Conservation (phyloP, 2,888 invertebrate genomes). For the Hoplodrina blanda region DNA sequence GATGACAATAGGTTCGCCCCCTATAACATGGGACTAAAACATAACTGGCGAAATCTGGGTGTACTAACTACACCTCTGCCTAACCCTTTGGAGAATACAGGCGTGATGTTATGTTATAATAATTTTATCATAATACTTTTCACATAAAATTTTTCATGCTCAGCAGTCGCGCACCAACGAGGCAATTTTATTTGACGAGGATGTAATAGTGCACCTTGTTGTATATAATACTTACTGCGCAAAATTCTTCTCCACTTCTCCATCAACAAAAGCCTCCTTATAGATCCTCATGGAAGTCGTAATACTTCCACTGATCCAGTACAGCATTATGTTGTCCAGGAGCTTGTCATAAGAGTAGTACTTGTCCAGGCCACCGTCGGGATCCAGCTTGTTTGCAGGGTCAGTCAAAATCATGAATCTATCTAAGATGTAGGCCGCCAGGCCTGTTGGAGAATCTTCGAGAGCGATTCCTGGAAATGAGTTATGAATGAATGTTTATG, state of each 20-base stretch:
- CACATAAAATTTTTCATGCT: too few species aligned
- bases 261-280: slow-evolving; percentile 89
- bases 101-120: too few species aligned
- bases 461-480: slow-evolving; percentile 91
- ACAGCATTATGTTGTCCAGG: slow-evolving; percentile 90
- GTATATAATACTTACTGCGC: slow-evolving; percentile 77
- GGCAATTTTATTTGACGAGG: too few species aligned
- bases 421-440: slow-evolving; percentile 97
- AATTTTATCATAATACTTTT: too few species aligned
- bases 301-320: slow-evolving; percentile 88
- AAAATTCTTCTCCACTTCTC: slow-evolving; percentile 73
- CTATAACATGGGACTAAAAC: too few species aligned
- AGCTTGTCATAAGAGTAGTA: slow-evolving; percentile 78
- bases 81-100: too few species aligned
- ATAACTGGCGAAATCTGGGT: too few species aligned
- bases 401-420: slow-evolving; percentile 94
- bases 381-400: slow-evolving; percentile 85
- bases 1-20: too few species aligned
- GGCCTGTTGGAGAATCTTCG: slow-evolving; percentile 94
- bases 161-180: too few species aligned
- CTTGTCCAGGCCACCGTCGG: slow-evolving; percentile 92
- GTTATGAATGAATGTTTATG: background rate
- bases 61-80: too few species aligned
- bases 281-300: slow-evolving; percentile 90
- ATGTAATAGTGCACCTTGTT: too few species aligned